phyloP scores from a whole-genome alignment of 2,113 vertebrate species.

The Hippocampus guttulatus region DNA sequence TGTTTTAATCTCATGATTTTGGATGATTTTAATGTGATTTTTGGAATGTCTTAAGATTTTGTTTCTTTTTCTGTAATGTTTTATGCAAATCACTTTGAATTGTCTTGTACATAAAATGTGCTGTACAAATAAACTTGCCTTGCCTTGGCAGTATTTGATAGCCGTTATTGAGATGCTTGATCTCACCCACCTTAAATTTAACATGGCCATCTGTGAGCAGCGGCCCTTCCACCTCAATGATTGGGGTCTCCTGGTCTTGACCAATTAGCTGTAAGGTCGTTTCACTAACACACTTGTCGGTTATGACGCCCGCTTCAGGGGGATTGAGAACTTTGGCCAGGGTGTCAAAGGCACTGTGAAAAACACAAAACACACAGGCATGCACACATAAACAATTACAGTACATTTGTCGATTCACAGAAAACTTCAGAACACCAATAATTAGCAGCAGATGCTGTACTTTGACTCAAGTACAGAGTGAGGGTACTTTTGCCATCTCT shows the following conservation, averaged over 20 bases:
- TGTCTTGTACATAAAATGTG: no score
- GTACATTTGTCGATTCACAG: not conserved
- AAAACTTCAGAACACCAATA: no score
- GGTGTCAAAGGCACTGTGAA: slow-evolving; percentile 91
- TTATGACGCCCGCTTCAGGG: slow-evolving; percentile 72
- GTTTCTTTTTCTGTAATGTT: no score
- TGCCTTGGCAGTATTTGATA: not conserved
- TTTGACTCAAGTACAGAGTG: not conserved
- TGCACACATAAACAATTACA: not conserved
- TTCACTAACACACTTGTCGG: slow-evolving; percentile 78
- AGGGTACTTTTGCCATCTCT: not conserved
- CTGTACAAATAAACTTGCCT: no score
- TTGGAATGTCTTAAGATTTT: no score
- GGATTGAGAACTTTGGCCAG: slow-evolving; percentile 97
- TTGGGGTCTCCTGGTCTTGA: slow-evolving; percentile 92
- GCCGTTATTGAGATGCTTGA: not conserved
- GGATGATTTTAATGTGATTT: no score
- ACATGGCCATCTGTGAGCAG: slow-evolving; percentile 96
- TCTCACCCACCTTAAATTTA: slow-evolving; percentile 83
- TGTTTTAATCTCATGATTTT: no score
- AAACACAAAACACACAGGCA: not conserved
- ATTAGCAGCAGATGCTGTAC: no score
- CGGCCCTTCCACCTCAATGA: slow-evolving; percentile 97
- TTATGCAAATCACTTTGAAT: no score
- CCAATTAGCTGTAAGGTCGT: slow-evolving; percentile 93